These are phyloP conservation scores for Drosophila aff. DNA, from an alignment of 1,140 invertebrate species.

Conservation along the genomic window DNA sequence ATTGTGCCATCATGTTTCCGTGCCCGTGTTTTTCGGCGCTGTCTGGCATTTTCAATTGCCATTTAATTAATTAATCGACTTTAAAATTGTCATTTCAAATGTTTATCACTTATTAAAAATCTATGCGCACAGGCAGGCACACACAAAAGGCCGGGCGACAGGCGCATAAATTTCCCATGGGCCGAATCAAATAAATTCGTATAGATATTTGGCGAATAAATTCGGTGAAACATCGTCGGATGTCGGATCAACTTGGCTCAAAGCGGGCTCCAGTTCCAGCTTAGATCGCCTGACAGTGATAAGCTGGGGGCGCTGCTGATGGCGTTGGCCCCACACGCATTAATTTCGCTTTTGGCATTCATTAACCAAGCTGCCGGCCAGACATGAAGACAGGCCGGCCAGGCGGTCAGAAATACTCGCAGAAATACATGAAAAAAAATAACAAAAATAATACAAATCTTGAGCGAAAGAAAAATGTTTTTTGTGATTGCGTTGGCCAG, in stretches of 20 bases:
- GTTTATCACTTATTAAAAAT: conserved; percentile 79
- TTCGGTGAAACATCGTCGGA: conserved; percentile 62
- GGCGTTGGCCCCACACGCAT: conserved; percentile 80
- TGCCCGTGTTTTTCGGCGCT: conserved; percentile 14
- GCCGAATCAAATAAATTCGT: conserved; percentile 65
- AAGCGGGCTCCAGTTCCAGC: conserved; percentile 50
- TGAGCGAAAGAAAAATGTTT: conserved; percentile 56
- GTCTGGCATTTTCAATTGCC: conserved; percentile 70
- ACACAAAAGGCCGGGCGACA: conserved; percentile 58
- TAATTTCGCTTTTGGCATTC: conserved; percentile 77
- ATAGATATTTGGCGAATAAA: conserved; percentile 78
- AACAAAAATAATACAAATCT: conserved; percentile 48
- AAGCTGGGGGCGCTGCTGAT: conserved; percentile 73
- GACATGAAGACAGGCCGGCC: conserved; percentile 41
- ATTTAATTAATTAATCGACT: conserved; percentile 83
- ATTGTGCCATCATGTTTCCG: conserved; percentile 48
- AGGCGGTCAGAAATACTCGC: conserved; percentile 27
- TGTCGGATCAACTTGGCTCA: conserved; percentile 22
- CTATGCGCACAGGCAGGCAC: conserved; percentile 66
- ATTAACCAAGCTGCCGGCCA: conserved; percentile 59
- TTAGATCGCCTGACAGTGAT: conserved; percentile 75
- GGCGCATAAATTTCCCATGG: conserved; percentile 61
- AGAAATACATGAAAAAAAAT: conserved; percentile 28
- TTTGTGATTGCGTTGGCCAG: conserved; percentile 54
- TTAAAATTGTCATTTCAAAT: conserved; percentile 73